Percentiles rank a stretch among this genome's conserved stretches.
Conservation (phyloP, 2,113 vertebrate species). For the human region DNA sequence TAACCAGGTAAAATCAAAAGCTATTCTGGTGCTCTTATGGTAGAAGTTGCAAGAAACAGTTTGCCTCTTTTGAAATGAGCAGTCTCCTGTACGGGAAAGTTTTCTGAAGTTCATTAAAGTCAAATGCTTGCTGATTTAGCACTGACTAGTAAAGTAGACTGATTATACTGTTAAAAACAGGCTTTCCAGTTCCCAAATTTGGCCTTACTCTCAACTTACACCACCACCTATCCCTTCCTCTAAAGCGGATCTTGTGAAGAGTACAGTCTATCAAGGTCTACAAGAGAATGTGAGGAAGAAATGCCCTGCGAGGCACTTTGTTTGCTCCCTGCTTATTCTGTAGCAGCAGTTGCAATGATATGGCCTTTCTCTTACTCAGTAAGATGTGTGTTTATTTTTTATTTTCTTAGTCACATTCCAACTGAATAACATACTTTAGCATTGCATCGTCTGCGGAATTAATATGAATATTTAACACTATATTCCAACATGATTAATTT, state of each 20-base stretch:
- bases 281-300: not conserved
- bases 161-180: not conserved
- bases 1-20: not conserved
- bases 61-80: not conserved
- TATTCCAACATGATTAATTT: slow-evolving; percentile 15
- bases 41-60: not conserved
- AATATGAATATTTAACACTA: not conserved
- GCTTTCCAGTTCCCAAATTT: not conserved
- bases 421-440: slow-evolving; percentile 19
- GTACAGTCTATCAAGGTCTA: not conserved
- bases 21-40: not conserved
- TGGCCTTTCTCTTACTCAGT: not conserved
- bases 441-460: not conserved
- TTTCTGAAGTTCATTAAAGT: not conserved
- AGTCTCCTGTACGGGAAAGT: not conserved
- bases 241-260: not conserved
- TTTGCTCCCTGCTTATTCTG: not conserved
- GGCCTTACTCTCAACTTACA: not conserved
- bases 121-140: not conserved
- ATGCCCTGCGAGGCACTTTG: not conserved
- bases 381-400: not conserved
- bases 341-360: not conserved
- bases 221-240: not conserved
- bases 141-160: not conserved
- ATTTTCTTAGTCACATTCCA: not conserved